phyloP scores from a whole-genome alignment of 2,888 invertebrate genomes.

The Gerris lacustris region DNA sequence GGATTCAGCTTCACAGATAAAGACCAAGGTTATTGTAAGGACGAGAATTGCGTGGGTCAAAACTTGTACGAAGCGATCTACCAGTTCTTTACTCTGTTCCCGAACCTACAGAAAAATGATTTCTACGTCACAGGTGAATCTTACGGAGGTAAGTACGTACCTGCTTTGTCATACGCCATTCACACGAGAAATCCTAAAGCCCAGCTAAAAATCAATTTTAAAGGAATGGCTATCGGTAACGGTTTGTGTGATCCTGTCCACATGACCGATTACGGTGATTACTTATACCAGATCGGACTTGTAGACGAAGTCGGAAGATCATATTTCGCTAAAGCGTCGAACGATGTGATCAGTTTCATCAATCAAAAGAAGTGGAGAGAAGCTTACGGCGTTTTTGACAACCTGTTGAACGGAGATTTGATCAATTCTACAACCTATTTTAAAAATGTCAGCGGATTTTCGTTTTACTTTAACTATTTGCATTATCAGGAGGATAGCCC shows the following conservation, averaged over 20 bases:
- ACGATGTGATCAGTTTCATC: constrained; percentile 45
- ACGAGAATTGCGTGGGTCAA: constrained; percentile 66
- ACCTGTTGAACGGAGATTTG: constrained; percentile 45
- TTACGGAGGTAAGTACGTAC: constrained; percentile 70
- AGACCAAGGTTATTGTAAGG: constrained; percentile 61
- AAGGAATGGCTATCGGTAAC: constrained; percentile 65
- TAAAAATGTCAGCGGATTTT: constrained; percentile 60
- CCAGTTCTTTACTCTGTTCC: constrained; percentile 77
- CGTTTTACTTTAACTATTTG: constrained; percentile 63
- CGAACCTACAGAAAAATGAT: constrained; percentile 55
- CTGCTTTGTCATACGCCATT: constrained; percentile 62
- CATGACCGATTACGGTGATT: constrained; percentile 61
- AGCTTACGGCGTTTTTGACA: constrained; percentile 61
- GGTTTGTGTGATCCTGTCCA: constrained; percentile 66
- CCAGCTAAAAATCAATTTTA: constrained; percentile 54
- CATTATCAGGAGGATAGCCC: constrained; percentile 34
- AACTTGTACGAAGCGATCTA: constrained; percentile 61
- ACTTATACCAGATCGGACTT: constrained; percentile 60
- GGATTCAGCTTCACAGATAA: constrained; percentile 79
- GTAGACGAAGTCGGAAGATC: constrained; percentile 47
- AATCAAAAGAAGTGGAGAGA: constrained; percentile 49
- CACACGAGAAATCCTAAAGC: constrained; percentile 45
- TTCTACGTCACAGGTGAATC: constrained; percentile 86
- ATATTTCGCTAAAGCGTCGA: constrained; percentile 47
- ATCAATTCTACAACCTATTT: constrained; percentile 45